A percentile compares a stretch with the other conserved stretches of the same genome.
These are phyloP conservation scores for Panulirus ornatus DNA, from an alignment of 1,140 invertebrate genomes.

Conservation along the genomic window DNA sequence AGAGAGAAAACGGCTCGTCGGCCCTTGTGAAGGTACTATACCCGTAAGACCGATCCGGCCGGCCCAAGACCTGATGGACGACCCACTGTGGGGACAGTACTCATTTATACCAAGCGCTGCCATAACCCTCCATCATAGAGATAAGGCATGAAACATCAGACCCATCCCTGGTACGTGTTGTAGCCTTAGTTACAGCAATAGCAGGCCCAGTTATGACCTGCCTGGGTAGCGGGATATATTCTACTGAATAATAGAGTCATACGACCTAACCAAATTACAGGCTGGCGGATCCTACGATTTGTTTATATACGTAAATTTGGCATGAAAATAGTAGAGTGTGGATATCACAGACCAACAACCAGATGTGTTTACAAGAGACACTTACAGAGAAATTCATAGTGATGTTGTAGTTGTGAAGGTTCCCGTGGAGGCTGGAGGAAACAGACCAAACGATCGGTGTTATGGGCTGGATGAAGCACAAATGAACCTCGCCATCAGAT, in stretches of 20 bases:
- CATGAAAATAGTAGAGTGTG: not conserved
- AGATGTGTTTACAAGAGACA: not conserved
- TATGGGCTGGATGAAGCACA: slow-evolving; percentile 7
- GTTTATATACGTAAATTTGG: not conserved
- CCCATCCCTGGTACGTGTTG: not conserved
- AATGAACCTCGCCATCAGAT: slow-evolving; percentile 11
- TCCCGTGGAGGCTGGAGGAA: not conserved
- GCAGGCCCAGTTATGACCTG: not conserved
- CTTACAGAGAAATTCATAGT: not conserved
- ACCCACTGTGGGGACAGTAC: not conserved
- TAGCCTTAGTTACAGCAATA: slow-evolving; percentile 5
- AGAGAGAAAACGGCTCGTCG: no score
- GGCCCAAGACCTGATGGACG: no score
- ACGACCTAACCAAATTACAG: not conserved
- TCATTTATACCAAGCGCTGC: not conserved
- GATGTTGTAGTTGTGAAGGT: not conserved
- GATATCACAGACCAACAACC: not conserved
- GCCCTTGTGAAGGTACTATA: not conserved
- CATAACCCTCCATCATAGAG: slow-evolving; percentile 12
- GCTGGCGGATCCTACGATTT: not conserved
- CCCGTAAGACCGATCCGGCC: not conserved
- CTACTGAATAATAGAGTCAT: not conserved
- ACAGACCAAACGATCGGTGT: not conserved
- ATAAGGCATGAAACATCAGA: not conserved
- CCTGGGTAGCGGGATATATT: not conserved